phyloP scores from a whole-genome alignment of 2,888 invertebrate genomes.

The Heteromurus nitidus region DNA sequence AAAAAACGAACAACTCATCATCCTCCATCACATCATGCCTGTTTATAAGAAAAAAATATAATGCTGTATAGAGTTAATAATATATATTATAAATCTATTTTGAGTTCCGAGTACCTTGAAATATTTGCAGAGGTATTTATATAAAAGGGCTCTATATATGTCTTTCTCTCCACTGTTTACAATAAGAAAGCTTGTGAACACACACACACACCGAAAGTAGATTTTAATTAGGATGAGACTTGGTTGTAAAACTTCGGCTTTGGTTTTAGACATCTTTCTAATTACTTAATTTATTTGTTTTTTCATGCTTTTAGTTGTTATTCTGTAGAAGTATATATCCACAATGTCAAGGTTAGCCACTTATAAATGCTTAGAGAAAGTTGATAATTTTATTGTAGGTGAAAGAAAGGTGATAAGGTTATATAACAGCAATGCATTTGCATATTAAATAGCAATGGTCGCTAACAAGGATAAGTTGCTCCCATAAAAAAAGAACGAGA shows the following conservation, averaged over 20 bases:
- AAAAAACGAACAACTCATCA: no score
- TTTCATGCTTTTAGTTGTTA: conserved; percentile 21
- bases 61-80: background rate
- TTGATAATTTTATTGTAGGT: background rate
- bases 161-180: conserved; percentile 26
- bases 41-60: conserved; percentile 2
- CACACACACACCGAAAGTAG: background rate
- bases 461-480: conserved; percentile 26
- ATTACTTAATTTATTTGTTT: conserved; percentile 25
- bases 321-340: background rate
- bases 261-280: conserved; percentile 6
- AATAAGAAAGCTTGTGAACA: conserved; percentile 5
- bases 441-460: conserved; percentile 51
- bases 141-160: conserved; percentile 19
- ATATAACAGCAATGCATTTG: no score
- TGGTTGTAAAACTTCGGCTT: background rate
- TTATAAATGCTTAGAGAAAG: no score
- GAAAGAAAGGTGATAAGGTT: background rate
- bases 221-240: background rate
- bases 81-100: conserved; percentile 1
- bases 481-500: background rate
- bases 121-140: conserved; percentile 14
- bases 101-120: conserved; percentile 3
- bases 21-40: background rate
- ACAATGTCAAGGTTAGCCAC: no score